A percentile compares a stretch with the other conserved stretches of the same genome.
These are phyloP conservation scores for Hylaea fasciaria DNA, from an alignment of 2,888 invertebrate species.

Conservation along the genomic window DNA sequence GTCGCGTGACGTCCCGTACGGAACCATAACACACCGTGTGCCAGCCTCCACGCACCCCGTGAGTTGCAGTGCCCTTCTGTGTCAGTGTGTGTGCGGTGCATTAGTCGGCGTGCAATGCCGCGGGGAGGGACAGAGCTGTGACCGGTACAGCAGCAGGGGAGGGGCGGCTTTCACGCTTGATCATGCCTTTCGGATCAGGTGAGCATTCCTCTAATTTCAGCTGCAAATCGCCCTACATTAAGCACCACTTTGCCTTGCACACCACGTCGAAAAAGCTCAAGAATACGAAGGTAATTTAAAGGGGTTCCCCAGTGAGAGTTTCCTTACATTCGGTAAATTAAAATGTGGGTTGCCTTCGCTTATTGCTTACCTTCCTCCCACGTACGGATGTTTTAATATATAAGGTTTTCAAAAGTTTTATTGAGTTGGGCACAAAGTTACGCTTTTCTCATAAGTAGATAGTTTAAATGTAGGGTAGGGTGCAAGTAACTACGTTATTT, in stretches of 20 bases:
- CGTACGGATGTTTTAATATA: constrained; percentile 23
- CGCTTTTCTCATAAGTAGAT: constrained; percentile 21
- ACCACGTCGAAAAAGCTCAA: constrained; percentile 25
- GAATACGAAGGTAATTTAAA: constrained; percentile 38
- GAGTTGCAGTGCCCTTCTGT: constrained; percentile 45
- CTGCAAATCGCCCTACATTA: constrained; percentile 39
- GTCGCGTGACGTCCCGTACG: constrained; percentile 55
- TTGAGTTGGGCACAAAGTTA: constrained; percentile 29
- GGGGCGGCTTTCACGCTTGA: constrained; percentile 74
- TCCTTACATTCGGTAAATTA: constrained; percentile 39
- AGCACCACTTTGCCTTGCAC: constrained; percentile 34
- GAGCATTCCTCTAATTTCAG: constrained; percentile 61
- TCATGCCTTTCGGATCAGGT: constrained; percentile 84
- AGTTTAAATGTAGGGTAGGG: constrained; percentile 15
- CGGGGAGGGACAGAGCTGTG: constrained; percentile 69
- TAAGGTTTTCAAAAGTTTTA: constrained; percentile 28
- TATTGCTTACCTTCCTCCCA: constrained; percentile 28
- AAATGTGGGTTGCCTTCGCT: constrained; percentile 27
- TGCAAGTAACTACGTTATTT: constrained; percentile 19
- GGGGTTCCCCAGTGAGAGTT: too few relatives aligned
- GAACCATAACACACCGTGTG: constrained; percentile 23
- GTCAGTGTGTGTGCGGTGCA: constrained; percentile 68
- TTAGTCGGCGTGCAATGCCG: constrained; percentile 67
- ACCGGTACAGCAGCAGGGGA: constrained; percentile 65
- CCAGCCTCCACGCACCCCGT: constrained; percentile 24